Evolutionary conservation across 1,140 invertebrate species (phyloP).

Genomic region (Scaptomyza pallida): DNA sequence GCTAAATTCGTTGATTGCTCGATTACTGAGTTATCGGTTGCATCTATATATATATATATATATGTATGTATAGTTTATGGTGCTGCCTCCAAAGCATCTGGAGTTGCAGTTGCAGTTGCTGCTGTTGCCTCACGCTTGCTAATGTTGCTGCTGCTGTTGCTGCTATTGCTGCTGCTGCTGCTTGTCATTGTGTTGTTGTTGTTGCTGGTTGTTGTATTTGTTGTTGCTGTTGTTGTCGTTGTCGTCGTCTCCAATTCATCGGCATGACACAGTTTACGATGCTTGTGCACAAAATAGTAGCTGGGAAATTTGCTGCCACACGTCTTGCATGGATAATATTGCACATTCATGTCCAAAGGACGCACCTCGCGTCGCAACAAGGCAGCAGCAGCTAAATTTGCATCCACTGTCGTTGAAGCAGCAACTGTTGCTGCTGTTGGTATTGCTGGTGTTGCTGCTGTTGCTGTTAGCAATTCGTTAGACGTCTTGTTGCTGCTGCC

Average conservation of each 20-base stretch:
- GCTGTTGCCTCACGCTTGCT: constrained; percentile 35
- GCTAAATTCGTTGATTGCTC: constrained; percentile 42
- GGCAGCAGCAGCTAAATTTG: neutral
- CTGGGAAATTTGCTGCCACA: constrained; percentile 96
- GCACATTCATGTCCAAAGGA: constrained; percentile 91
- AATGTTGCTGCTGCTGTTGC: constrained; percentile 20
- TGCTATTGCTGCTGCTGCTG: constrained; percentile 23
- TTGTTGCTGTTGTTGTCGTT: constrained; percentile 25
- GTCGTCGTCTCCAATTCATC: constrained; percentile 84
- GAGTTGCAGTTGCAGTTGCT: constrained; percentile 15
- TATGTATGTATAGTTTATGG: constrained; percentile 26
- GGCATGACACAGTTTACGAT: constrained; percentile 92
- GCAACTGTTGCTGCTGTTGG: constrained; percentile 1
- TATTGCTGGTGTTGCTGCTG: constrained; percentile 15
- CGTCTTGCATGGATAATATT: constrained; percentile 96
- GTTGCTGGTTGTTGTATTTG: constrained; percentile 3
- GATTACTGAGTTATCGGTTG: neutral
- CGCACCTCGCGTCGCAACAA: constrained; percentile 85
- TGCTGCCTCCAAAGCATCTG: constrained; percentile 5
- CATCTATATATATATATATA: too few relatives aligned
- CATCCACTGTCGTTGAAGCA: neutral
- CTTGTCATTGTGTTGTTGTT: constrained; percentile 27
- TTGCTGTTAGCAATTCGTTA: neutral
- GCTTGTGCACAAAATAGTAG: constrained; percentile 97
- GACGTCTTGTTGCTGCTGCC: neutral